phyloP scores from a whole-genome alignment of 2,113 vertebrate species.

The Trochalopteron elliotii region DNA sequence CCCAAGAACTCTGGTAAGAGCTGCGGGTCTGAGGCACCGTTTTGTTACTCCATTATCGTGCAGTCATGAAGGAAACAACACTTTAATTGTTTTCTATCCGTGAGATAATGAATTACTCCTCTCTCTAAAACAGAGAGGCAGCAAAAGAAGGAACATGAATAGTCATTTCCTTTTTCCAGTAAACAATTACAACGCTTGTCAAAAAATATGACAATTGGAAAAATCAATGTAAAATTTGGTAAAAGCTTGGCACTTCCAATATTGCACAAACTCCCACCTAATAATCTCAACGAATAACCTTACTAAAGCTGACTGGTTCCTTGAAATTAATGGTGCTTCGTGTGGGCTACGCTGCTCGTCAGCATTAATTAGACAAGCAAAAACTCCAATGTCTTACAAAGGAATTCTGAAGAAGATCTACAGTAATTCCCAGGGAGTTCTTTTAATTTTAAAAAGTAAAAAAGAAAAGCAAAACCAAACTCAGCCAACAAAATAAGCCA shows the following conservation, averaged over 20 bases:
- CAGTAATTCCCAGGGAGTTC: neutral
- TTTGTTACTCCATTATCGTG: neutral
- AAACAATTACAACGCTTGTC: neutral
- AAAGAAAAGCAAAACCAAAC: neutral
- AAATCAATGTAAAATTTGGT: neutral
- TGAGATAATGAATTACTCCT: neutral
- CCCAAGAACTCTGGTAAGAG: neutral
- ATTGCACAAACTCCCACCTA: neutral
- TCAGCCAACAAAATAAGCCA: neutral
- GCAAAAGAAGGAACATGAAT: neutral
- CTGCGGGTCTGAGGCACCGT: neutral
- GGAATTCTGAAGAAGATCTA: neutral
- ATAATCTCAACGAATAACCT: neutral
- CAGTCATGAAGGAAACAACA: neutral
- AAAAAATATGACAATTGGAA: neutral
- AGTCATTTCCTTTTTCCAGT: slow-evolving; percentile 18
- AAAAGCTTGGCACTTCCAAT: neutral
- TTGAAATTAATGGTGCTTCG: slow-evolving; percentile 26
- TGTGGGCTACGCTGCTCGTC: neutral
- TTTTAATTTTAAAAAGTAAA: neutral
- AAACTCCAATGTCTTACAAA: neutral
- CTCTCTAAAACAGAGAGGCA: neutral
- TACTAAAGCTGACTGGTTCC: neutral
- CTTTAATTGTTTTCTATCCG: neutral
- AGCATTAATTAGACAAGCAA: neutral